These are phyloP conservation scores for Parnassius mnemosyne DNA, from an alignment of 2,888 invertebrate genomes.

Conservation along the genomic window DNA sequence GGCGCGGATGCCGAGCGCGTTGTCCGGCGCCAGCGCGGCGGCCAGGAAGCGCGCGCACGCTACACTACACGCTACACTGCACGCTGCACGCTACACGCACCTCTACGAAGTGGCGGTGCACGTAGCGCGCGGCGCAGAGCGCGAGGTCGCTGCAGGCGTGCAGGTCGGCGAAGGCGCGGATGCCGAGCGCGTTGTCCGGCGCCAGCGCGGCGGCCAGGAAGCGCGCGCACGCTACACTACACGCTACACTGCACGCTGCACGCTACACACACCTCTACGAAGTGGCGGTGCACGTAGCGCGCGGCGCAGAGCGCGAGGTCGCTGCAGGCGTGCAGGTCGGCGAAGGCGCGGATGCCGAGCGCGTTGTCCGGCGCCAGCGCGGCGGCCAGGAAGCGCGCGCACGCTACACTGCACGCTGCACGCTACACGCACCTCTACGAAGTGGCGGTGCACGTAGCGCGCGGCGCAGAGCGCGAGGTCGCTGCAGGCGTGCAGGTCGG, in stretches of 20 bases:
- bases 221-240: conserved; percentile 89
- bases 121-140: conserved; percentile 89
- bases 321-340: conserved; percentile 95
- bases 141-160: conserved; percentile 94
- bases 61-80: no score
- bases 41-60: conserved; percentile 82
- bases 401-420: conserved; percentile 71
- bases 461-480: no score
- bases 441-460: no score
- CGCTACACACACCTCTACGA: conserved; percentile 44
- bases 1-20: conserved; percentile 96
- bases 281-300: conserved; percentile 94
- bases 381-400: conserved; percentile 63
- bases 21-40: conserved; percentile 88
- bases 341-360: conserved; percentile 96
- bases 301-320: conserved; percentile 90
- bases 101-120: conserved; percentile 89
- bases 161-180: conserved; percentile 96
- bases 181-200: conserved; percentile 97
- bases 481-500: no score
- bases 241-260: no score
- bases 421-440: no score
- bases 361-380: conserved; percentile 94
- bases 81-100: no score
- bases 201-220: conserved; percentile 73